Conservation (phyloP, 2,888 invertebrate genomes). For the Buathra laborator region DNA sequence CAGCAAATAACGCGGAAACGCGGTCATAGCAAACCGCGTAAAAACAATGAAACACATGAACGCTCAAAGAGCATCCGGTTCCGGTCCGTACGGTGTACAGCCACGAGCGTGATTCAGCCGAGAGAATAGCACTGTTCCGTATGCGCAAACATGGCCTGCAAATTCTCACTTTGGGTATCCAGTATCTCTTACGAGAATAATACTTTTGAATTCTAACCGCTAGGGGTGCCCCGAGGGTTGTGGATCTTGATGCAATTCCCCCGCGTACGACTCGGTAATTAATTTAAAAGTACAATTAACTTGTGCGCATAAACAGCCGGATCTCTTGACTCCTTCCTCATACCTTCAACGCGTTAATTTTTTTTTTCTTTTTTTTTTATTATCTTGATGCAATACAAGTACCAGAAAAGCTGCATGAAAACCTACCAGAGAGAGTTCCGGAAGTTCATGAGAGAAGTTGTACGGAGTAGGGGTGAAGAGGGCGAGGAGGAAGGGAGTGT, state of each 20-base stretch:
- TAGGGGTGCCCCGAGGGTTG: not conserved
- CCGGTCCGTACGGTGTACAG: slow-evolving; percentile 48
- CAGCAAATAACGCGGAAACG: slow-evolving; percentile 17
- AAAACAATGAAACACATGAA: slow-evolving; percentile 17
- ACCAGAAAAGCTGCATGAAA: not conserved
- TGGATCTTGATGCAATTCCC: not conserved
- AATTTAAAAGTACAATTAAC: slow-evolving; percentile 1
- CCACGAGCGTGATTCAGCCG: not conserved
- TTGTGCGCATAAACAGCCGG: not conserved
- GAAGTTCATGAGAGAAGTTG: slow-evolving; percentile 48
- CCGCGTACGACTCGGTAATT: not conserved
- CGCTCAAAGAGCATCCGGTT: slow-evolving; percentile 73
- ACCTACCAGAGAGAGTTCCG: not conserved
- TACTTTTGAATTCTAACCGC: not conserved
- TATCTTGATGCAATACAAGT: not conserved
- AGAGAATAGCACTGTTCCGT: not conserved
- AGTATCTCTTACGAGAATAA: not conserved
- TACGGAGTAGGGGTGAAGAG: not conserved
- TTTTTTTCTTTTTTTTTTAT: not conserved
- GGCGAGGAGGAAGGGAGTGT: not conserved
- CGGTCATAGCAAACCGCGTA: not conserved
- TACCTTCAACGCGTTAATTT: not conserved
- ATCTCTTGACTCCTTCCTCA: not conserved
- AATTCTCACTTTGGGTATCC: not conserved
- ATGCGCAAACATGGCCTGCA: not conserved